These are phyloP conservation scores for Prionailurus viverrinus DNA, from an alignment of 2,113 vertebrate genomes.

Conservation along the genomic window DNA sequence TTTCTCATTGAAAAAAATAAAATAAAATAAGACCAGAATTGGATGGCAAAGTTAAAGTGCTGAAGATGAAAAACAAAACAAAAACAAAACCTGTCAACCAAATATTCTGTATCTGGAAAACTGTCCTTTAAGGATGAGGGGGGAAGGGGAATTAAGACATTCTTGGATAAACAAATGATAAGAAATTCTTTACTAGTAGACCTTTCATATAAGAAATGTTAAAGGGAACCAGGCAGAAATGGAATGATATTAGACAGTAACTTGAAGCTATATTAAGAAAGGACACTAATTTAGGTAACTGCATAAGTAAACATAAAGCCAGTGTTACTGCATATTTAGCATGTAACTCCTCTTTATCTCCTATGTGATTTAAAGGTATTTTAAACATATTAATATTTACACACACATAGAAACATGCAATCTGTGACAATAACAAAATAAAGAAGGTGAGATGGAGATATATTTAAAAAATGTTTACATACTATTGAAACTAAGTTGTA, in stretches of 20 bases:
- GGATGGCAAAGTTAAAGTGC: background rate
- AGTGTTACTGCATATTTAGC: background rate
- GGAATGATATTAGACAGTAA: background rate
- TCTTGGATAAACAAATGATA: background rate
- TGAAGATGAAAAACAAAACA: background rate
- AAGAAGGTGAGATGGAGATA: background rate
- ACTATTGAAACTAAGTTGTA: background rate
- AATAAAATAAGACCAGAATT: background rate
- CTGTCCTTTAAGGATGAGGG: background rate
- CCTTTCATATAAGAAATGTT: background rate
- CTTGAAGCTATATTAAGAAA: background rate
- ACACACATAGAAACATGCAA: background rate
- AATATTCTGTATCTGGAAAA: background rate
- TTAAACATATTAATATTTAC: background rate
- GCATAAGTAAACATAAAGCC: background rate
- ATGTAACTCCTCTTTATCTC: background rate
- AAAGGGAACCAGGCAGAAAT: background rate
- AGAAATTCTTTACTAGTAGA: background rate
- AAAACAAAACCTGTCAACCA: background rate
- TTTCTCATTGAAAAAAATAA: background rate
- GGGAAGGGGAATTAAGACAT: background rate
- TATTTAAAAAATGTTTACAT: background rate
- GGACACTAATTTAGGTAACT: background rate
- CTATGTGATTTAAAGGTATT: background rate
- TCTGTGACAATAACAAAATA: background rate